Conservation (phyloP, 2,888 invertebrate species). For the Beris chalybata region DNA sequence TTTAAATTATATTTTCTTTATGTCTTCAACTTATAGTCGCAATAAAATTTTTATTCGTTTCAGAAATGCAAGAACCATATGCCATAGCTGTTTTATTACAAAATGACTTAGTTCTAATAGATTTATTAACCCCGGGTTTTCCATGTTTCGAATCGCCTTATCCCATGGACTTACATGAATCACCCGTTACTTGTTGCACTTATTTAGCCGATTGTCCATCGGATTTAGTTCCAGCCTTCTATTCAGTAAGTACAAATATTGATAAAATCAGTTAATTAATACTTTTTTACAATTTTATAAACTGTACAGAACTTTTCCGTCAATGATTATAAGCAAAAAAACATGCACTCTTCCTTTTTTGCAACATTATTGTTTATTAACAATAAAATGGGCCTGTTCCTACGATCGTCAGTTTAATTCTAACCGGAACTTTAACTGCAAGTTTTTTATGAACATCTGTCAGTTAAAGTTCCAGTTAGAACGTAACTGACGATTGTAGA, state of each 20-base stretch:
- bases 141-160: slow-evolving; percentile 99
- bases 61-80: slow-evolving; percentile 96
- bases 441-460: no score
- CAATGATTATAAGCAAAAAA: no score
- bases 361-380: no score
- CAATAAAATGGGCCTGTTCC: no score
- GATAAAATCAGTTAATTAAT: not conserved
- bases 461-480: no score
- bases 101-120: slow-evolving; percentile 97
- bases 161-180: slow-evolving; percentile 99
- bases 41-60: slow-evolving; percentile 45
- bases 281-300: no score
- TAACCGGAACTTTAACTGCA: no score
- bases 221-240: slow-evolving; percentile 96
- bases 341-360: no score
- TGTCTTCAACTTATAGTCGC: not conserved
- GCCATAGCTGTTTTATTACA: slow-evolving; percentile 96
- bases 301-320: no score
- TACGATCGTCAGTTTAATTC: no score
- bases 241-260: slow-evolving; percentile 65
- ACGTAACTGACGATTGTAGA: no score
- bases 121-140: slow-evolving; percentile 92
- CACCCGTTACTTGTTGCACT: slow-evolving; percentile 94
- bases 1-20: slow-evolving; percentile 26
- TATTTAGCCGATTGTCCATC: slow-evolving; percentile 98